Evolutionary conservation across 2,797 vertebrate species (phyloP).

Genomic region (Notolabrus celidotus): DNA sequence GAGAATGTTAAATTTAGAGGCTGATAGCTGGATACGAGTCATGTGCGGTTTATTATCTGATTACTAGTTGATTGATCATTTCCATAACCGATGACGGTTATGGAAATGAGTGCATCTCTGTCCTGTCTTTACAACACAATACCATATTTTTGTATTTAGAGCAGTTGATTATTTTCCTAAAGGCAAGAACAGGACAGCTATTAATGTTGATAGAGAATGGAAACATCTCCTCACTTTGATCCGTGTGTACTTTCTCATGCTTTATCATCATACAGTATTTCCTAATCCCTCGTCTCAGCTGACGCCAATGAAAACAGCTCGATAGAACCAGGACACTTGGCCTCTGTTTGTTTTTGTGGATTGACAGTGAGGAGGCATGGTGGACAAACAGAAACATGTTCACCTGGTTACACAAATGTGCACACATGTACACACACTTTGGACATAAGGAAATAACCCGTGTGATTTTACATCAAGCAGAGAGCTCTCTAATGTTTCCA

Average conservation of each 20-base stretch:
- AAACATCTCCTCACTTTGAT: not conserved
- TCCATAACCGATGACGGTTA: no score
- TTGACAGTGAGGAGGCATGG: constrained; percentile 1
- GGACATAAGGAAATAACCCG: constrained; percentile 25
- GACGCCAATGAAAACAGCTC: constrained; percentile 27
- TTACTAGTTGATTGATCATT: no score
- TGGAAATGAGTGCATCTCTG: no score
- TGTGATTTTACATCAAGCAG: constrained; percentile 31
- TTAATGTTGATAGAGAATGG: no score
- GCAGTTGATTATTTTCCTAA: not conserved
- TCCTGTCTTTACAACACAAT: no score
- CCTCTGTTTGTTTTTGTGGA: constrained; percentile 32
- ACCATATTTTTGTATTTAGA: not conserved
- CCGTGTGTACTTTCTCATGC: not conserved
- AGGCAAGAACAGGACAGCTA: not conserved
- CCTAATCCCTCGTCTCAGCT: not conserved
- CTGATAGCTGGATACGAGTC: no score
- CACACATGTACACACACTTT: not conserved
- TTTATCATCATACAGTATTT: not conserved
- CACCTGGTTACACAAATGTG: constrained; percentile 3
- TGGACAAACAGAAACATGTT: constrained; percentile 8
- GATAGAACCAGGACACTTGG: constrained; percentile 10
- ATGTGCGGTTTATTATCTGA: no score
- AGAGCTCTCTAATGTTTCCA: constrained; percentile 56
- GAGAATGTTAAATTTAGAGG: no score